Evolutionary conservation across 2,113 vertebrate genomes (phyloP), one percentile per base, ranked within the genome.

Genomic region (Andinoacara biseriatus): DNA sequence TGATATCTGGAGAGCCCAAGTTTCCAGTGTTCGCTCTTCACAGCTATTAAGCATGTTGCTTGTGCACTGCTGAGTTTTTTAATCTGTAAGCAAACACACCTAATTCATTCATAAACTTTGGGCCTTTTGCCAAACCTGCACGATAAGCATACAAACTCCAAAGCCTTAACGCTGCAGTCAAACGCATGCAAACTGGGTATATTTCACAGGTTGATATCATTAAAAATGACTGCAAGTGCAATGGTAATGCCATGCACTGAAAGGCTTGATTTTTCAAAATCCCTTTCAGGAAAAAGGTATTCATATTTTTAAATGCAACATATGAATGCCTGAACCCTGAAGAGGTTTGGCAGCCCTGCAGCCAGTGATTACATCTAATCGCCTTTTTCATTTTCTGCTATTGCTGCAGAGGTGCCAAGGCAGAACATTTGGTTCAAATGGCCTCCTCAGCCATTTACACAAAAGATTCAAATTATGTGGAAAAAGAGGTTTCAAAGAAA

Each of bases 241-340:
- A 87, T 89, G 88, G 89, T 90, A 82, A 92, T 91, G 92, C 90
- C 92, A 92, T 93, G 94, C 93, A 93, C 93, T 90, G 87, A 87
- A 80, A 86, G 69, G 72, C 83, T 88, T 10, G 18, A 74, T 83
- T 77, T 77, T 57, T 74, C 43, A 67, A 67, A 84, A 58, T 82
- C 74, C 76, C 82, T 87, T 92, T 89, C 90, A 90, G 85, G 85
- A 82, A 58, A 63, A 57, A 93, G 83, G 88, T 84, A 89, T 94
- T 92, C 90, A 93, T 90, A 91, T 87, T 84, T 13, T 58, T 67
- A 90, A 87, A 81, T 85, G 72, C 82, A 63, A 72, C 81, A 83
- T 87, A 93, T 90, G 92, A 93, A 93, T 93, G 82, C 89, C 89
- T 86, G 20, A 88, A 87, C 83, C 89, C 93, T 88, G 91, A 86